These are phyloP conservation scores for Hedya salicella DNA, from an alignment of 2,888 invertebrate genomes.

Conservation along the genomic window DNA sequence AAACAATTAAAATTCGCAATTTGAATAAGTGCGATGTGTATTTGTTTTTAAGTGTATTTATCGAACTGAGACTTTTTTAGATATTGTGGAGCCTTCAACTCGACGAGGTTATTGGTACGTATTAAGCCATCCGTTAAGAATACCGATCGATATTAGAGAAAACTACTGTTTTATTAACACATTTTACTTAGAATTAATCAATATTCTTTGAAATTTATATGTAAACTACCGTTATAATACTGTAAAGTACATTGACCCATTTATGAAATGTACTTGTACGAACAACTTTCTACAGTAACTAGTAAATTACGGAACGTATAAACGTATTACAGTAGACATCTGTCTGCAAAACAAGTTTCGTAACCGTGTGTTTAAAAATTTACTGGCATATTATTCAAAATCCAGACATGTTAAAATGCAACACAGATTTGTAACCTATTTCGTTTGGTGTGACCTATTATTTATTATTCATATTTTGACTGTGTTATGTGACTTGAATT, in stretches of 20 bases:
- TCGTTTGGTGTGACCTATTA: constrained; percentile 8
- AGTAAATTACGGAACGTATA: constrained; percentile 29
- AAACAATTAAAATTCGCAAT: constrained; percentile 35
- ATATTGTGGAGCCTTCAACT: not conserved
- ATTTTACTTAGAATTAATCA: constrained; percentile 50
- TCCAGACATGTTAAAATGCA: not conserved
- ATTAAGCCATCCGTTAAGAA: constrained; percentile 55
- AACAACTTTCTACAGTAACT: constrained; percentile 53
- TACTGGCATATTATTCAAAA: not conserved
- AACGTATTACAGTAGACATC: constrained; percentile 12
- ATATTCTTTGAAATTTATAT: constrained; percentile 39
- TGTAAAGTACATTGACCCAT: constrained; percentile 50
- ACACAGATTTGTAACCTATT: not conserved
- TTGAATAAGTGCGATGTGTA: constrained; percentile 38
- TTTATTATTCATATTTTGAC: constrained; percentile 19
- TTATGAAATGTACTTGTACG: constrained; percentile 48
- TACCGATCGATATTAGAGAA: constrained; percentile 77
- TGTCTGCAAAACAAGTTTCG: constrained; percentile 40
- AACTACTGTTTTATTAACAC: constrained; percentile 59
- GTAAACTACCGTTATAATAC: constrained; percentile 30
- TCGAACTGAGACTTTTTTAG: constrained; percentile 15
- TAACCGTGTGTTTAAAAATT: constrained; percentile 20
- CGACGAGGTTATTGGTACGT: constrained; percentile 42
- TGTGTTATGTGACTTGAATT: constrained; percentile 13
- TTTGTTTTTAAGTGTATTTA: constrained; percentile 37